Evolutionary conservation across 2,113 vertebrate genomes (phyloP), one percentile per base, ranked within the genome.

Genomic region (Muntiacus reevesi): DNA sequence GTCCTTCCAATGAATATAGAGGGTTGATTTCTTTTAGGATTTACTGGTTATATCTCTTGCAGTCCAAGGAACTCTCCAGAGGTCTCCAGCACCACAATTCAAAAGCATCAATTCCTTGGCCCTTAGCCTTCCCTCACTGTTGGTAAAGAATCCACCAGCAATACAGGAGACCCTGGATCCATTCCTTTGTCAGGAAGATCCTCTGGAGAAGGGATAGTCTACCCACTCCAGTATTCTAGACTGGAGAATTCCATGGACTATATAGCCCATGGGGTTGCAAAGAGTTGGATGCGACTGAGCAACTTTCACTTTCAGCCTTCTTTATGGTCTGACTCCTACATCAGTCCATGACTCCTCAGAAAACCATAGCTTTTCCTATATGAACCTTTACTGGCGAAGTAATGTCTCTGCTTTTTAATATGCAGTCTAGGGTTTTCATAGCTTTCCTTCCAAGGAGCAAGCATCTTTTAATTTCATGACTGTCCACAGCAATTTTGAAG

Each of bases 341-440:
- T 71, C 5, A 36, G 19, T 40, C 67, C 67, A 71, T 40, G 67
- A 71, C 19, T 71, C 19, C n/a, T 71, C 2, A 0, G n/a, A 71
- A 71, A 40, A 71, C 2, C 67, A 23, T 71, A 71, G 67, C 67
- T 40, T 71, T 71, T 9, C n/a, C 19, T 36, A 40, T 71, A 36
- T 5, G 19, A 71, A 40, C 19, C 0, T 40, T 71, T 71, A 40
- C 36, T 0, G 0, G n/a, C n/a, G 9, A 71, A 71, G 9, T 40
- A 71, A 40, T 71, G 5, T 71, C n/a, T 71, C 19, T 40, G n/a
- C 10, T 71, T 40, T 71, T 40, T 71, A 71, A 71, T 71, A 71
- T 40, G 10, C 67, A 12, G n/a, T 71, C n/a, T 71, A 40, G 67
- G 23, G 40, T 71, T 40, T 10, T 71, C n/a, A 71, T 71, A 40